Evolutionary conservation across 2,888 invertebrate species (phyloP).

Genomic region (Lagria hirta): DNA sequence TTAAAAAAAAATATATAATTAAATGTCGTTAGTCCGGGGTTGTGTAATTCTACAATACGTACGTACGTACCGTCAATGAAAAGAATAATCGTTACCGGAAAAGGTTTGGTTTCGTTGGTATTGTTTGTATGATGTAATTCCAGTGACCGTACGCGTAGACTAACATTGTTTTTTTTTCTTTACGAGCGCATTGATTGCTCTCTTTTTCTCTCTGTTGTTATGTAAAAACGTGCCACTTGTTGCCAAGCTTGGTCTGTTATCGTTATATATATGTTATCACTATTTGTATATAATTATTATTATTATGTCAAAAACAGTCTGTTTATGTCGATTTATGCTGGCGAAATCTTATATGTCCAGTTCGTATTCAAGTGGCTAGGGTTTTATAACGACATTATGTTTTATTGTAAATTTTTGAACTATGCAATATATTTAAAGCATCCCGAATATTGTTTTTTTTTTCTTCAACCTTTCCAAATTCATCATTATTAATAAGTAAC

Average conservation of each 20-base stretch:
- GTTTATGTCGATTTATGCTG: conserved; percentile 15
- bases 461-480: too few relatives aligned
- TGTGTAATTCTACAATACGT: conserved; percentile 51
- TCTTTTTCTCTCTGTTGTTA: conserved; percentile 38
- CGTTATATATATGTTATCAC: conserved; percentile 21
- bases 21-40: conserved; percentile 53
- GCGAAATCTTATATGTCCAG: conserved; percentile 37
- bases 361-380: conserved; percentile 48
- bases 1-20: conserved; percentile 41
- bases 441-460: conserved; percentile 31
- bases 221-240: conserved; percentile 40
- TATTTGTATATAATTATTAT: conserved; percentile 23
- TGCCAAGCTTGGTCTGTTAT: conserved; percentile 30
- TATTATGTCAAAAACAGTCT: conserved; percentile 17
- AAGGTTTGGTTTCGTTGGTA: conserved; percentile 44
- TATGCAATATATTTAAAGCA: conserved; percentile 53
- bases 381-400: conserved; percentile 53
- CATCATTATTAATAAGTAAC: too few relatives aligned
- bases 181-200: conserved; percentile 34
- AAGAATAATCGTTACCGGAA: too few relatives aligned
- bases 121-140: conserved; percentile 42
- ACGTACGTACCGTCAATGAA: conserved; percentile 45
- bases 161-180: conserved; percentile 31
- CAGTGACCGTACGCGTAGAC: conserved; percentile 45
- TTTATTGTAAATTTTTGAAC: conserved; percentile 53